Base-by-base conservation (phyloP, 2,888 invertebrate species). In the Criorhina ranunculi region DNA sequence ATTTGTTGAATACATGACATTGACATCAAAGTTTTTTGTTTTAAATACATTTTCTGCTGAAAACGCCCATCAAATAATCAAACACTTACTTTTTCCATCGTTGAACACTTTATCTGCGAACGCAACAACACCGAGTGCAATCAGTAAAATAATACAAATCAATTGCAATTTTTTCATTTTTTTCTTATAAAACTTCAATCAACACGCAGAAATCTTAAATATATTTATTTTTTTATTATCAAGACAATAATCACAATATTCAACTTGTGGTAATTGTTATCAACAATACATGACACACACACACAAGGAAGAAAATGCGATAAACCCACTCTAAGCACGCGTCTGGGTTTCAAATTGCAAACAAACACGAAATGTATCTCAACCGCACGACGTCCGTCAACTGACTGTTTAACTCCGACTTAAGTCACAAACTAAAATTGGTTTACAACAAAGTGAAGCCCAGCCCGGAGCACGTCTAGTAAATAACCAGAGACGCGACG, bases 71-170 rank as follows among this genome's bases (percentile, higher is more conserved):
- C 15, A 17, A 76, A 49, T 42, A 29, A 37, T 40, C 37, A 29
- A 29, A 55, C 31, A 53, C 83, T 83, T 79, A 83, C 83, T 42
- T 11, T 83, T 83, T 44, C 83, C 83, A 62, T 83, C 53, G 35
- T 51, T 64, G 49, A 55, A 37, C 5, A 64, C 19, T 8, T 79
- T 83, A 35, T 79, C 55, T 42, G 83, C 66, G 6, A 46, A 5
- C 31, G 40, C 77, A 33, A 24, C 60, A 42, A 19, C 55, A 55
- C 8, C 8, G 40, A 53, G 1, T 35, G 67, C 31, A 11, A 79
- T 49, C 69, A 83, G n/a, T 7, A 73, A 42, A 15, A 8, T 29
- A 12, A 49, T 35, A 37, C 33, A 78, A 75, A 35, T 49, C n/a
- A 31, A n/a, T 7, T 37, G 37, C 1, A 49, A 8, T 49, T 15